These are phyloP conservation scores for Euplexia lucipara DNA, from an alignment of 2,888 invertebrate genomes.

Conservation along the genomic window DNA sequence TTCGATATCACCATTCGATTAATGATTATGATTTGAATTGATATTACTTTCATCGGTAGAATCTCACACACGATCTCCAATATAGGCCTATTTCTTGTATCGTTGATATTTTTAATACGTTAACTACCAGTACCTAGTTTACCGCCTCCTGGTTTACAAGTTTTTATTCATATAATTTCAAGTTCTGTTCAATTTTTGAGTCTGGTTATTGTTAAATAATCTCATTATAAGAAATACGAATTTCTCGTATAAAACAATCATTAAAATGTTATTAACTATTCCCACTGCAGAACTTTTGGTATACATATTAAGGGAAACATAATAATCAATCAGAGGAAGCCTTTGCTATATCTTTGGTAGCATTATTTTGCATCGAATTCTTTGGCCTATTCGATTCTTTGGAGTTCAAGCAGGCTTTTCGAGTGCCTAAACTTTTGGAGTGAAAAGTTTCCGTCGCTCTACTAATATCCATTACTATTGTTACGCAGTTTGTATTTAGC, in stretches of 20 bases:
- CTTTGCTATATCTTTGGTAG: background rate
- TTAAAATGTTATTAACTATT: background rate
- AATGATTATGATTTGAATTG: slow-evolving; percentile 53
- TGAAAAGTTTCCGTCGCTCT: too few relatives aligned
- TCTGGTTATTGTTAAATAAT: background rate
- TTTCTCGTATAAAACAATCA: background rate
- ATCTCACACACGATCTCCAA: slow-evolving; percentile 15
- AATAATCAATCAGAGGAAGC: slow-evolving; percentile 1
- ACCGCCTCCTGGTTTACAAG: too few relatives aligned
- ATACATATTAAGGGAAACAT: background rate
- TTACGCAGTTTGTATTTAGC: too few relatives aligned
- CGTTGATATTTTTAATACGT: background rate
- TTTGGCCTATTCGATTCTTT: too few relatives aligned
- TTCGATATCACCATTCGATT: slow-evolving; percentile 49
- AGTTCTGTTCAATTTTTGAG: too few relatives aligned
- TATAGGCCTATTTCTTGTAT: background rate
- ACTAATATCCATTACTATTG: too few relatives aligned
- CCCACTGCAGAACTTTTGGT: background rate
- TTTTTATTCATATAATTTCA: too few relatives aligned
- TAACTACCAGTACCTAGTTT: background rate
- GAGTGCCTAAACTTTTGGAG: too few relatives aligned
- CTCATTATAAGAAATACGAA: background rate
- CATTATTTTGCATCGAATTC: background rate
- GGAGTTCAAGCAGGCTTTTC: too few relatives aligned
- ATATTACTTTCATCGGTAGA: slow-evolving; percentile 34